Conservation (phyloP, 2,113 vertebrate genomes). For the Pionites leucogaster region DNA sequence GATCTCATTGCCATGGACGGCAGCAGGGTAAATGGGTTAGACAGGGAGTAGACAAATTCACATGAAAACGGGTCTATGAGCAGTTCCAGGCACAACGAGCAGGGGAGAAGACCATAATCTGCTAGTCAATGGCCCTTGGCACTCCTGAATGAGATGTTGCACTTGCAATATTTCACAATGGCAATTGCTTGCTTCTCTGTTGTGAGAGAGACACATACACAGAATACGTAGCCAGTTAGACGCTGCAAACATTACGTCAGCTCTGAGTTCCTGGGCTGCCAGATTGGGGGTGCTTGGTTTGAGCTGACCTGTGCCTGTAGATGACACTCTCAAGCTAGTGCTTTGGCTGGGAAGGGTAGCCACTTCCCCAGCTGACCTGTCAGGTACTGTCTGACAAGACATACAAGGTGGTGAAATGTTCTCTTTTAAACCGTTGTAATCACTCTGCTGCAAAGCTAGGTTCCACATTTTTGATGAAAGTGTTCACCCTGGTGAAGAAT, state of each 20-base stretch:
- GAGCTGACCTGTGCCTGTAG: not conserved
- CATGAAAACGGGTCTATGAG: not conserved
- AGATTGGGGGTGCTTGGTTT: not conserved
- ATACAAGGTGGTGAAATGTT: not conserved
- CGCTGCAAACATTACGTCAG: not conserved
- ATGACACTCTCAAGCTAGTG: not conserved
- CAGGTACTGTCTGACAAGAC: not conserved
- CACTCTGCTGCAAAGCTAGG: not conserved
- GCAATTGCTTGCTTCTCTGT: not conserved
- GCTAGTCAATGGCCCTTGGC: not conserved
- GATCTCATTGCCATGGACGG: not conserved
- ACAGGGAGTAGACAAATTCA: not conserved
- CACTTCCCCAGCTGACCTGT: not conserved
- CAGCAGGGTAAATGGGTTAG: not conserved
- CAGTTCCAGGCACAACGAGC: not conserved
- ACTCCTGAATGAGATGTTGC: not conserved
- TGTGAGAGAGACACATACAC: not conserved
- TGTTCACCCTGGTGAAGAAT: conserved; percentile 3
- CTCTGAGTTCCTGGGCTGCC: not conserved
- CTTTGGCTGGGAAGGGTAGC: not conserved
- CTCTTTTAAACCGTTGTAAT: not conserved
- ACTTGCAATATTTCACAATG: not conserved
- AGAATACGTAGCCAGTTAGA: not conserved
- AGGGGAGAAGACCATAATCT: not conserved
- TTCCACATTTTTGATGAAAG: not conserved